Conservation (phyloP, 2,888 invertebrate genomes). For the Mellilla xanthometata region DNA sequence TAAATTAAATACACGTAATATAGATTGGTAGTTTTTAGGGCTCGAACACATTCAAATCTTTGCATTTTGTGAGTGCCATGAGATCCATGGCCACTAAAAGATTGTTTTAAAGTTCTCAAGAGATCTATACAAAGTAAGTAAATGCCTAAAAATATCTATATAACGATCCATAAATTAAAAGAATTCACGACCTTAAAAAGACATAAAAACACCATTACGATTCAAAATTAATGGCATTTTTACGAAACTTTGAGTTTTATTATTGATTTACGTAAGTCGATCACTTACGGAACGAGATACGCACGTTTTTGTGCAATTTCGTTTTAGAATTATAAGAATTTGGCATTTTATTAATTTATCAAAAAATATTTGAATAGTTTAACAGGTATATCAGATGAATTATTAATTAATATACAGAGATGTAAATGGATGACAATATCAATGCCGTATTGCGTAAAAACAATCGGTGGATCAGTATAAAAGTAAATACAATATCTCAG, state of each 20-base stretch:
- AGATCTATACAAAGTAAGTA: no score
- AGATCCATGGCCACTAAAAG: no score
- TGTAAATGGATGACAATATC: slow-evolving; percentile 50
- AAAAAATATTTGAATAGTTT: slow-evolving; percentile 23
- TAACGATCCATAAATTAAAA: background rate
- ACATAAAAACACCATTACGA: slow-evolving; percentile 12
- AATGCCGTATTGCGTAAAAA: slow-evolving; percentile 58
- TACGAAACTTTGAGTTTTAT: slow-evolving; percentile 2
- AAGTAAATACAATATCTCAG: slow-evolving; percentile 38
- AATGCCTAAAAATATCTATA: background rate
- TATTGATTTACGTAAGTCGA: slow-evolving; percentile 10
- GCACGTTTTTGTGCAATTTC: background rate
- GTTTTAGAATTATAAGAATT: background rate
- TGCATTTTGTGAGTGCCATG: no score
- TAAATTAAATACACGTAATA: no score
- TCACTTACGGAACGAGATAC: slow-evolving; percentile 6
- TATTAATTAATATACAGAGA: slow-evolving; percentile 47
- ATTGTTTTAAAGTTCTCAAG: no score
- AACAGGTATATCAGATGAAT: slow-evolving; percentile 23
- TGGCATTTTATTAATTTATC: background rate
- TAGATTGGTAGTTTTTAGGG: no score
- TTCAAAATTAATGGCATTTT: slow-evolving; percentile 6
- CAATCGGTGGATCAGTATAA: slow-evolving; percentile 45
- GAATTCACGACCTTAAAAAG: background rate
- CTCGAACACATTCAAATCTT: no score